A percentile compares a stretch with the other conserved stretches of the same genome.
These are phyloP conservation scores for Carlito syrichta DNA, from an alignment of 2,113 vertebrate genomes.

Conservation along the genomic window DNA sequence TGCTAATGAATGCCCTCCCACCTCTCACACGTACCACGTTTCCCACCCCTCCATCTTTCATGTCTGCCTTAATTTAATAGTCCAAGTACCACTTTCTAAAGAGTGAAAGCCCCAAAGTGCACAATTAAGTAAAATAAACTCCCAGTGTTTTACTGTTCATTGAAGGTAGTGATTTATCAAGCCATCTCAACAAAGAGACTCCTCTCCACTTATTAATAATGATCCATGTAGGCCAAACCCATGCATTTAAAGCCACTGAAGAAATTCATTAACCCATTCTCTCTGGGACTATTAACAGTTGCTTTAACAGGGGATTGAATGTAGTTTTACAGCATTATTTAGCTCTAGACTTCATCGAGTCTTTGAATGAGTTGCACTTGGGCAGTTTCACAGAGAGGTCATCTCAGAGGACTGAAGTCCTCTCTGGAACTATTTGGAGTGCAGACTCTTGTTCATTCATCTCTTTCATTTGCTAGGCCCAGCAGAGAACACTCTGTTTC, in stretches of 20 bases:
- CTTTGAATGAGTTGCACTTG: neutral
- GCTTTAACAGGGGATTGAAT: neutral
- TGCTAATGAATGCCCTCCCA: too few species aligned
- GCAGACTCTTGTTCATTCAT: neutral
- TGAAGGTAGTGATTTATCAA: neutral
- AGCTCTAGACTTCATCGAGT: neutral
- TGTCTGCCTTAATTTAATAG: neutral
- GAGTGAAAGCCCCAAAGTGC: neutral
- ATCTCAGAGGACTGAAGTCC: neutral
- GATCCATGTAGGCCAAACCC: neutral
- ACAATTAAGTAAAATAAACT: neutral
- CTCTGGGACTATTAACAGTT: neutral
- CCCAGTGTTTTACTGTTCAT: neutral
- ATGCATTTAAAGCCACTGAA: neutral
- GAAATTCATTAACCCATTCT: neutral
- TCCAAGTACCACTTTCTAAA: neutral
- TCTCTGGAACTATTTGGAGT: neutral
- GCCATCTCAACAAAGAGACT: neutral
- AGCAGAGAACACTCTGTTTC: neutral
- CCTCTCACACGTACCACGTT: rapidly evolving
- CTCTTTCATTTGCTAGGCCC: neutral
- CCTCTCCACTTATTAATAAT: neutral
- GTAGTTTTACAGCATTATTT: neutral
- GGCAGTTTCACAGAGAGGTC: neutral
- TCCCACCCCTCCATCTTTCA: neutral